Conservation (phyloP, 1,140 invertebrate genomes). For the Acromyrmex charruanus region DNA sequence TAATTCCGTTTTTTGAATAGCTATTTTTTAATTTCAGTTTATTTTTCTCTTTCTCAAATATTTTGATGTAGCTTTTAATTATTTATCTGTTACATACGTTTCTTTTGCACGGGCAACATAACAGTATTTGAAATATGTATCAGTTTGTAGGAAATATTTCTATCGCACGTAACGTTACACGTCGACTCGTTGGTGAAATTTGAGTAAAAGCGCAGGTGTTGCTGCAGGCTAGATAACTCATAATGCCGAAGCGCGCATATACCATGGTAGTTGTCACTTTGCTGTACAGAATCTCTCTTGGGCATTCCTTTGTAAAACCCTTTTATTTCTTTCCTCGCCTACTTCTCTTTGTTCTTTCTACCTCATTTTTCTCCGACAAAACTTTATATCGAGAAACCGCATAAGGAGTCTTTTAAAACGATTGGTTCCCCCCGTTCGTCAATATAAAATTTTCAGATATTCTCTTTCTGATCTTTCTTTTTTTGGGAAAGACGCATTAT, state of each 20-base stretch:
- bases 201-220: slow-evolving; percentile 68
- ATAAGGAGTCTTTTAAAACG: slow-evolving; percentile 62
- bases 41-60: background rate
- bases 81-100: background rate
- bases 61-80: background rate
- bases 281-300: slow-evolving; percentile 29
- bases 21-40: background rate
- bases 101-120: background rate
- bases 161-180: background rate
- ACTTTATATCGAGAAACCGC: slow-evolving; percentile 48
- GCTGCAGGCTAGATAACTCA: slow-evolving; percentile 67
- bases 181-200: slow-evolving; percentile 65
- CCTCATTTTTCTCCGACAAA: background rate
- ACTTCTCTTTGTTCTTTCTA: background rate
- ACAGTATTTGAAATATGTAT: slow-evolving; percentile 2
- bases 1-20: background rate
- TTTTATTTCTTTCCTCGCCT: background rate
- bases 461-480: background rate
- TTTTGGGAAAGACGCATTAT: background rate
- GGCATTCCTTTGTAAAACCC: slow-evolving; percentile 17
- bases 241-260: slow-evolving; percentile 63
- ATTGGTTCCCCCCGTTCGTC: slow-evolving; percentile 42
- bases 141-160: slow-evolving; percentile 13
- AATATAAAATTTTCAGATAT: slow-evolving; percentile 12
- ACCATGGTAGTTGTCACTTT: slow-evolving; percentile 65